Evolutionary conservation across 2,113 vertebrate genomes (phyloP).

Genomic region (Isichthys henryi): DNA sequence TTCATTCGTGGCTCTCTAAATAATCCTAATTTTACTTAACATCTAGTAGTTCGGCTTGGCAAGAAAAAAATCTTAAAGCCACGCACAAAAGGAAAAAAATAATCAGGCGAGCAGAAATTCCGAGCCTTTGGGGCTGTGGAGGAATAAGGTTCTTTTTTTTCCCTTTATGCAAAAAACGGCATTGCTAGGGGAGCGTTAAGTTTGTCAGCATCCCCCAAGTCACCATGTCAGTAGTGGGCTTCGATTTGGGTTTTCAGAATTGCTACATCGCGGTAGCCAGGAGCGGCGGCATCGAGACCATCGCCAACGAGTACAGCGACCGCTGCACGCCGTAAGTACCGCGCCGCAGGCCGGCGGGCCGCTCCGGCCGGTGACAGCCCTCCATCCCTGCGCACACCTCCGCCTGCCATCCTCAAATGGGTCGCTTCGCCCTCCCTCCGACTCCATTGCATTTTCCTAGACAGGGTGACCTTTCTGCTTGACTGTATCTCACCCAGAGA

Average conservation of each 20-base stretch:
- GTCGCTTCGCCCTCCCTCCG: background rate
- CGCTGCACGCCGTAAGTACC: constrained; percentile 90
- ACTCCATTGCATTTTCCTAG: background rate
- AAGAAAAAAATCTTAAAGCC: constrained; percentile 20
- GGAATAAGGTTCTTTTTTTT: constrained; percentile 22
- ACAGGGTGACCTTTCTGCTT: constrained; percentile 9
- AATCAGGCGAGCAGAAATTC: constrained; percentile 8
- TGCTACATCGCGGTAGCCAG: constrained; percentile 87
- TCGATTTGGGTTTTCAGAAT: constrained; percentile 88
- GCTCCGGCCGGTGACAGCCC: constrained; percentile 38
- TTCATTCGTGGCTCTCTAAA: constrained; percentile 47
- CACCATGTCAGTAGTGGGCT: constrained; percentile 87
- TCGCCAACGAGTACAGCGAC: constrained; percentile 94
- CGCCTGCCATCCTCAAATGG: background rate
- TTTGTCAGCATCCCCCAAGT: constrained; percentile 24
- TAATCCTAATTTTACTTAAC: constrained; percentile 56
- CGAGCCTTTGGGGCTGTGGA: background rate
- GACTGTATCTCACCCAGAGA: background rate
- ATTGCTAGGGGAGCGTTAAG: constrained; percentile 32
- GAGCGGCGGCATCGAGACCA: constrained; percentile 89
- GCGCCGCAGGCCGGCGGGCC: constrained; percentile 26
- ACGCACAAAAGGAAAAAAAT: constrained; percentile 8
- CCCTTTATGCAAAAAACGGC: constrained; percentile 31
- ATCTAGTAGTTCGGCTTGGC: constrained; percentile 40
- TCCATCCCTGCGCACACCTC: background rate